Conservation (phyloP, 2,113 vertebrate species). For the Pterocles burchelli region DNA sequence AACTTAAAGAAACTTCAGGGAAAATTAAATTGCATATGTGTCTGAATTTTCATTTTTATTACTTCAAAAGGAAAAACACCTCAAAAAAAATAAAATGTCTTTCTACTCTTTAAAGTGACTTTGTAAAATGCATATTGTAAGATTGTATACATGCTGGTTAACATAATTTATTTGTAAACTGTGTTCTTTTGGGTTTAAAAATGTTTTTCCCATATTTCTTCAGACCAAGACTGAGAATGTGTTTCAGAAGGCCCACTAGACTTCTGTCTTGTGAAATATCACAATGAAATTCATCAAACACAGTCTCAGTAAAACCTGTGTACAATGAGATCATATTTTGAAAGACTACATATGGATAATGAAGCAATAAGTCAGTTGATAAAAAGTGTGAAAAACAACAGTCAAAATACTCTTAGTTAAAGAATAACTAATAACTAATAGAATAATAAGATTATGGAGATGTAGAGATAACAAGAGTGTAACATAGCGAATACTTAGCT, state of each 20-base stretch:
- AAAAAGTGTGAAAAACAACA: neutral
- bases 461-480: neutral
- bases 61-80: neutral
- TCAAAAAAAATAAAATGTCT: neutral
- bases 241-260: neutral
- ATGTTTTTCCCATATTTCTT: neutral
- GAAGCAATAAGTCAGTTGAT: neutral
- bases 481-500: neutral
- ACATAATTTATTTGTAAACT: neutral
- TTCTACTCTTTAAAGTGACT: neutral
- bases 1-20: neutral
- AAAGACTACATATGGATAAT: neutral
- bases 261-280: neutral
- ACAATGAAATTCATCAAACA: neutral
- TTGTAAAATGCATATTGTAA: neutral
- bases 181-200: neutral
- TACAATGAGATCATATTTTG: neutral
- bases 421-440: neutral
- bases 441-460: neutral
- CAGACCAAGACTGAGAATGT: neutral
- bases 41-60: neutral
- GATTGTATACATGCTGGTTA: neutral
- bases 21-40: neutral
- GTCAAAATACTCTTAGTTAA: neutral
- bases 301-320: neutral